These are phyloP conservation scores for Ahaetulla prasina DNA, from an alignment of 2,113 vertebrate genomes.

Conservation along the genomic window DNA sequence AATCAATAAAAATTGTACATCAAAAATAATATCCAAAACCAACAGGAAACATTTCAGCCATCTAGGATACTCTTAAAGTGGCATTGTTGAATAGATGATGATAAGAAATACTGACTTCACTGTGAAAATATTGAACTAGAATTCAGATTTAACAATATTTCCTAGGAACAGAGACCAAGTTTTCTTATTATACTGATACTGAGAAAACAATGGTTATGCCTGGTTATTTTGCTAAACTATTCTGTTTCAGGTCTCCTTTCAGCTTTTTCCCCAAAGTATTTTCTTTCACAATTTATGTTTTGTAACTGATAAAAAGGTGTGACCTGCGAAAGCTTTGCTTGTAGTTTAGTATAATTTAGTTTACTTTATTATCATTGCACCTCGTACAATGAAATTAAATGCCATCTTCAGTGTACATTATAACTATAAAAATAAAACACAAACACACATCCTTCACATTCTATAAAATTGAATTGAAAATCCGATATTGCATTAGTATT, in stretches of 20 bases:
- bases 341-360: too few relatives aligned
- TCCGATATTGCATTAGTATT: too few relatives aligned
- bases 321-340: not conserved
- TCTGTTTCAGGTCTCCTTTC: not conserved
- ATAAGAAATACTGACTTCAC: not conserved
- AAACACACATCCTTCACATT: too few relatives aligned
- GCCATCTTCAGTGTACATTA: too few relatives aligned
- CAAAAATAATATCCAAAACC: not conserved
- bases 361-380: too few relatives aligned
- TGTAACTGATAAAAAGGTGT: not conserved
- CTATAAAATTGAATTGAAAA: too few relatives aligned
- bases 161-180: not conserved
- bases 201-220: not conserved
- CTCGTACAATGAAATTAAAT: too few relatives aligned
- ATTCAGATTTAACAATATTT: not conserved
- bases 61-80: not conserved
- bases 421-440: too few relatives aligned
- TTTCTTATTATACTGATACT: not conserved
- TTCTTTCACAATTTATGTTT: not conserved
- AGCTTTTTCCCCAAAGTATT: not conserved
- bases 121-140: not conserved
- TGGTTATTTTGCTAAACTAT: not conserved
- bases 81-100: not conserved
- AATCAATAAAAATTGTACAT: not conserved
- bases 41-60: not conserved